A percentile compares a stretch with the other conserved stretches of the same genome.
Evolutionary conservation across 2,888 invertebrate genomes (phyloP).

Genomic region (Dusona sp.): DNA sequence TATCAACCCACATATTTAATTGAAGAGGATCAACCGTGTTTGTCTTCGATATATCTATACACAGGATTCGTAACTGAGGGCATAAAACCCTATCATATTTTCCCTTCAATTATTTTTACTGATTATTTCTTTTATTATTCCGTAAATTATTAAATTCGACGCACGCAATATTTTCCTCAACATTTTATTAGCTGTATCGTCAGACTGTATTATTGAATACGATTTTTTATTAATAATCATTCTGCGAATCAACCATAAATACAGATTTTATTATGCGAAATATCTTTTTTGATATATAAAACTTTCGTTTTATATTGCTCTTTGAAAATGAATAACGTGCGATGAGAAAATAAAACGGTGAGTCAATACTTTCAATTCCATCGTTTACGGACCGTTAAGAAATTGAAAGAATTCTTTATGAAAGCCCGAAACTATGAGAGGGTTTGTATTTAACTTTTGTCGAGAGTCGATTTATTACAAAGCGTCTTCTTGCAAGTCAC

Average conservation of each 20-base stretch:
- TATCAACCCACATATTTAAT: slow-evolving; percentile 69
- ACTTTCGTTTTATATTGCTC: not conserved
- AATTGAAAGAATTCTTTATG: not conserved
- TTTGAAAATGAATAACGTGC: no score
- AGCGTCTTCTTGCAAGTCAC: slow-evolving; percentile 23
- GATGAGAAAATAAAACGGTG: not conserved
- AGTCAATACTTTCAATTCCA: not conserved
- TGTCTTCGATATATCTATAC: not conserved
- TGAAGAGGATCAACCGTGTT: slow-evolving; percentile 46
- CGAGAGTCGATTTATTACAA: slow-evolving; percentile 52
- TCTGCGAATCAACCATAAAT: not conserved
- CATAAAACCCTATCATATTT: slow-evolving; percentile 21
- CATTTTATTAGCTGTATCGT: not conserved
- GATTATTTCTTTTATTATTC: not conserved
- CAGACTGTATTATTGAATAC: not conserved
- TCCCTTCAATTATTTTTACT: slow-evolving; percentile 8
- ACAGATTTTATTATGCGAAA: not conserved
- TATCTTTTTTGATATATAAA: not conserved
- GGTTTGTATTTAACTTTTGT: slow-evolving; percentile 46
- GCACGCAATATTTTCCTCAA: not conserved
- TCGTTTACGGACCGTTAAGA: not conserved
- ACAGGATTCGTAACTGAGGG: not conserved
- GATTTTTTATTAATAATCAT: not conserved
- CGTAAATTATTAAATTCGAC: not conserved
- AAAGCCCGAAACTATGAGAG: not conserved